These are phyloP conservation scores for Eledone cirrhosa DNA, from an alignment of 2,888 invertebrate genomes.

Conservation along the genomic window DNA sequence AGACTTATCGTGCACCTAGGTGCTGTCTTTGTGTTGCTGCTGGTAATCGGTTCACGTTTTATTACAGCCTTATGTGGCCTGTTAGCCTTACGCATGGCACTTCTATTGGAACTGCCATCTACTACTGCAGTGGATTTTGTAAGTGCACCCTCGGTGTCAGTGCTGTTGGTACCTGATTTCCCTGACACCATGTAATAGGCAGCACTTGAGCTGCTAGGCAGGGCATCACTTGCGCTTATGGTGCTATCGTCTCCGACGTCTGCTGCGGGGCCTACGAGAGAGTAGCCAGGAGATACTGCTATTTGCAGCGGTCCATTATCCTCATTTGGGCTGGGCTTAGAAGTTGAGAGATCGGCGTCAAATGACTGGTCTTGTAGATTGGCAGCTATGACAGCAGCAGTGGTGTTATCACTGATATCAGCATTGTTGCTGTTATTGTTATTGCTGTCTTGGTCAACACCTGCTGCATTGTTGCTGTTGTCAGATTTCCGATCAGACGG, in stretches of 20 bases:
- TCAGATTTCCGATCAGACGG: background rate
- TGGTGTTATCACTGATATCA: background rate
- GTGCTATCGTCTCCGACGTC: background rate
- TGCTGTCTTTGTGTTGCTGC: background rate
- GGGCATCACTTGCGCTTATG: background rate
- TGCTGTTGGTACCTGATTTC: constrained; percentile 1
- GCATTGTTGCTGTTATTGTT: background rate
- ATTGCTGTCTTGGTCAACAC: background rate
- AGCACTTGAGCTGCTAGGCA: background rate
- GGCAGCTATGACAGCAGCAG: background rate
- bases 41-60: constrained; percentile 4
- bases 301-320: constrained; percentile 9
- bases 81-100: constrained; percentile 9
- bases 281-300: constrained; percentile 24
- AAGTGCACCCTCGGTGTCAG: background rate
- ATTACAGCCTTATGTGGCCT: constrained; percentile 12
- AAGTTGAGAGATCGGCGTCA: background rate
- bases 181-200: constrained; percentile 12
- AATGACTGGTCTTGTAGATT: background rate
- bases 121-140: background rate
- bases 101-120: background rate
- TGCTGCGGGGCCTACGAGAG: background rate
- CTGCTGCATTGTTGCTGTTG: background rate
- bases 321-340: constrained; percentile 11
- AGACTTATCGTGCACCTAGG: constrained; percentile 20